Conservation (phyloP, 2,113 vertebrate genomes). For the Marmota flaviventris region DNA sequence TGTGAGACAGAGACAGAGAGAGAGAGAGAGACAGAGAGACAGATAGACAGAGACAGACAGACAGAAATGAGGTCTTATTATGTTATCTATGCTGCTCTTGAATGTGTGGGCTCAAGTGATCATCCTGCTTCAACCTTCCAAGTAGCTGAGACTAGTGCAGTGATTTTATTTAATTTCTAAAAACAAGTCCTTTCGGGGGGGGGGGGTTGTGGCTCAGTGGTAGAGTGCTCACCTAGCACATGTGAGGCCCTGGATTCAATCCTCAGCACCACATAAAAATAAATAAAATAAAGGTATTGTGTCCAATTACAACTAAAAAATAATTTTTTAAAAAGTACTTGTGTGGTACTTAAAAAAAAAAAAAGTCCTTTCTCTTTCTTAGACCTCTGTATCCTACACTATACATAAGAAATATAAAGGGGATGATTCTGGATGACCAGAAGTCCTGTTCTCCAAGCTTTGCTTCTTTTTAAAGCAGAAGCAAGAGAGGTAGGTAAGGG, state of each 20-base stretch:
- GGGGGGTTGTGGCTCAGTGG: no score
- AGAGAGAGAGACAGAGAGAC: no score
- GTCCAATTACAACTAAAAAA: no score
- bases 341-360: no score
- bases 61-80: not conserved
- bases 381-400: not conserved
- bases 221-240: no score
- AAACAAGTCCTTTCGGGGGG: not conserved
- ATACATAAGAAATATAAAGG: not conserved
- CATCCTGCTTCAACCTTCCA: not conserved
- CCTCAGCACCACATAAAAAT: no score
- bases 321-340: no score
- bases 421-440: not conserved
- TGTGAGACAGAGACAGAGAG: no score
- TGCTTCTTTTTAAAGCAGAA: slow-evolving; percentile 29
- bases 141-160: not conserved
- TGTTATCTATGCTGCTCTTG: not conserved
- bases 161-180: slow-evolving; percentile 50
- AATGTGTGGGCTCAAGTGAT: slow-evolving; percentile 1
- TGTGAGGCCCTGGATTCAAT: no score
- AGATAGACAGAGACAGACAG: no score
- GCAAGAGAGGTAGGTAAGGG: not conserved
- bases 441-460: slow-evolving; percentile 30
- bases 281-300: no score
- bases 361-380: not conserved